phyloP scores from a whole-genome alignment of 2,888 invertebrate species.

The Lutraria lutraria region DNA sequence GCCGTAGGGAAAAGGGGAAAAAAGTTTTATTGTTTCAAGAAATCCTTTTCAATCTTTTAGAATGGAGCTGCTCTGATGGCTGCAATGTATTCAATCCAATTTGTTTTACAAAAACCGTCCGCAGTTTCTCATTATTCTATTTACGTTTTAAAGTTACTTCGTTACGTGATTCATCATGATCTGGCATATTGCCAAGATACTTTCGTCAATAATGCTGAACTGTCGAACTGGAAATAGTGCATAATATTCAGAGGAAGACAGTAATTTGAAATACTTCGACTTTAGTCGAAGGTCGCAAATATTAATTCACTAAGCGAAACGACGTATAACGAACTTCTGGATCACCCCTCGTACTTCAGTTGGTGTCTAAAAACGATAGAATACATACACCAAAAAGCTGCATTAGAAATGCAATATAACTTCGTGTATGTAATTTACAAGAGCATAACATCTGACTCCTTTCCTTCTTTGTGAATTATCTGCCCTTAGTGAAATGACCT shows the following conservation, averaged over 20 bases:
- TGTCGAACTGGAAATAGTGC: neutral
- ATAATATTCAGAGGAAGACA: neutral
- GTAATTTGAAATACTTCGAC: neutral
- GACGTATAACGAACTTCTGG: no score
- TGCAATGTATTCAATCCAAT: neutral
- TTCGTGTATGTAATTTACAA: no score
- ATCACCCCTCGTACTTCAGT: no score
- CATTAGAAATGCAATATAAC: no score
- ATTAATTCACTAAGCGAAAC: no score
- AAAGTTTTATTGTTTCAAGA: neutral
- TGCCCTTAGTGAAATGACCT: no score
- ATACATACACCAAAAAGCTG: no score
- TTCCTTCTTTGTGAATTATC: no score
- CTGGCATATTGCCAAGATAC: neutral
- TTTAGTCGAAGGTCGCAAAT: neutral
- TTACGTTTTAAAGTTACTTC: neutral
- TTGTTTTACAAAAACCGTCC: neutral
- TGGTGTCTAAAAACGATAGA: no score
- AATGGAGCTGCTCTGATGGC: neutral
- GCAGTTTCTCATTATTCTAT: neutral
- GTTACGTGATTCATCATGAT: neutral
- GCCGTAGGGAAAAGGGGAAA: no score
- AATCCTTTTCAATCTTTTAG: neutral
- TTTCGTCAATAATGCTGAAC: neutral
- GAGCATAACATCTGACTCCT: no score